Evolutionary conservation across 2,888 invertebrate species (phyloP), one percentile per base, ranked within the genome.

Genomic region (Folsomia candida): DNA sequence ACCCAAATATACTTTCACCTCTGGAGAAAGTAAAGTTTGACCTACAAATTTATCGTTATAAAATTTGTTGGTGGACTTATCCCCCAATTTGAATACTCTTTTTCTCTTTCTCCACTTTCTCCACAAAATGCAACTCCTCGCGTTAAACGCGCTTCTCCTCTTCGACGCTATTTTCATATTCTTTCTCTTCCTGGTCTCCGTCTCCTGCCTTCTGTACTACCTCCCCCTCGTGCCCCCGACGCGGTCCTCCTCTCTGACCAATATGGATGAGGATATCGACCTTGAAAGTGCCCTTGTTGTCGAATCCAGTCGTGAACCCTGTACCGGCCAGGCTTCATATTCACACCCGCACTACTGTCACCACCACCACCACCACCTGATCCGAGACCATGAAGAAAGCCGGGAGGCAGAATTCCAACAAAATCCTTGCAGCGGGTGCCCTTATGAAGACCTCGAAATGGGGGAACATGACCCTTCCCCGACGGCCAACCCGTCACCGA

Each of bases 161-260:
- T 92, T 92, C 87, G 91, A 92, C 86, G 89, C 91, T 84, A 91
- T 91, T 85, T 92, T 92, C 87, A 87, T 91, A 85, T 91, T 91
- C 85, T 91, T 92, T 86, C 86, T 92, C 83, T 91, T 92, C 85
- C 88, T 92, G 83, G 89, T 91, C 82, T 91, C 90, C 79, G 90
- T 92, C 81, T 91, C 91, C 79, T 91, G 91, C 83, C 86, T 91
- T 81, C 90, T 91, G 83, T 91, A 91, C 84, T 92, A 91, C 83
- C 87, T 91, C 84, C 91, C 91, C 37, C 72, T 79, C 71, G 79
- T 79, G 60, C 79, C 79, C 59, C 79, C 79, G 65, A 71, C 76
- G 60, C 71, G 77, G 67, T 74, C 74, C 76, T 74, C 67, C 74
- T 76, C 67, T 71, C 73, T 75, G 66, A 71, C 74, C 57, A 78